Base-by-base conservation (phyloP, 2,888 invertebrate genomes). In the Pammene fasciana region DNA sequence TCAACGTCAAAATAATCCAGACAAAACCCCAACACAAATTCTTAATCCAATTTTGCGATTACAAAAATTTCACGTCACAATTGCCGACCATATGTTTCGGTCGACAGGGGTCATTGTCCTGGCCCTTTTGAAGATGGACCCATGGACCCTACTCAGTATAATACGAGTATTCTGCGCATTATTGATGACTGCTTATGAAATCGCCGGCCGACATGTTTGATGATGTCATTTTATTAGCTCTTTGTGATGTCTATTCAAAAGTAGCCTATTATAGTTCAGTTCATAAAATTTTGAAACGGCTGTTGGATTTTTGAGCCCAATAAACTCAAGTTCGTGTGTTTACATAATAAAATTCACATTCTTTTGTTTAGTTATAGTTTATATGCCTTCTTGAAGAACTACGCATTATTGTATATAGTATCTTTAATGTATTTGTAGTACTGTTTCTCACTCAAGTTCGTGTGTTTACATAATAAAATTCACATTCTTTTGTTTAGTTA, bases 21-120 rank as follows among this genome's bases (percentile, higher is more conserved):
- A 82, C 86, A 82, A 80, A 86, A 81, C 83, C 72, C 76, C 74
- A 76, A 77, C 82, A 84, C 84, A 84, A 84, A 82, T 81, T 77
- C 79, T 78, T 89, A 92, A 92, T 92, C 90, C 91, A 91, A 91
- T 92, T 89, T 89, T 76, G 84, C 82, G 82, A 89, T 86, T 86
- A 85, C 85, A 78, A 77, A 79, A 77, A 76, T 79, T 79, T 76
- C 72, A 65, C 65, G 65, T 72, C 74, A 80, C 77, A 79, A 77
- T 79, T 79, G 78, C 72, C 75, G 75, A 82, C 78, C 90, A 90
- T 89, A 90, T 89, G 90, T 85, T 84, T 80, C 79, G 82, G 76
- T 74, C 77, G 77, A 79, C 79, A 80, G 76, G 81, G 79, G 78
- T 64, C 68, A 84, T 92, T 92, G 91, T 91, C 83, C 82, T 66